Evolutionary conservation across 2,797 vertebrate species (phyloP), one percentile per base, ranked within the genome.

Genomic region (Gymnoscopelus braueri): DNA sequence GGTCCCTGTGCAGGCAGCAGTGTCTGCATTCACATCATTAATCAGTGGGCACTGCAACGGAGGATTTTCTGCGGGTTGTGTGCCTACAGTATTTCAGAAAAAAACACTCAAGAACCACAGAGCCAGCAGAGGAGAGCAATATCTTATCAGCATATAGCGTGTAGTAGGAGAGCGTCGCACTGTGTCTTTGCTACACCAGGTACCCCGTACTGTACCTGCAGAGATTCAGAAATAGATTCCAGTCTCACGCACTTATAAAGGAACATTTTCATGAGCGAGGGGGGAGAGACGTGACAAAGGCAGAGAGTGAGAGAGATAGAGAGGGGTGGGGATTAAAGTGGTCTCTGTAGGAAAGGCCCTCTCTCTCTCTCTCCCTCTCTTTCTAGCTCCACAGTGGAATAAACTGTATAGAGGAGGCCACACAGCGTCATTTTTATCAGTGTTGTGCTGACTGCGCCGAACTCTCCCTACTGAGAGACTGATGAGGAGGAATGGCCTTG

Each of bases 401-500:
- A 26, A 71, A 13, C 15, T 47, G 63, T 80, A 44, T 57, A 63
- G 73, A 82, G 70, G 84, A 87, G 84, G 86, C 87, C 88, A 85
- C 87, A 86, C 74, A 69, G 84, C 72, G 62, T 89, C 84, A 75
- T 86, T 89, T 90, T 84, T 86, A 89, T 89, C 82, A 79, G 73
- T 67, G 75, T 79, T 86, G 73, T 87, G 93, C 93, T 93, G 91
- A 93, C 87, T 94, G 81, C 49, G 87, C 90, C 74, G 78, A 85
- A 88, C 82, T 88, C 84, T 87, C 90, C 87, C 88, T 89, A n/a
- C 88, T 81, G 90, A 91, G 91, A 90, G 84, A 78, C 89, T 92
- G 92, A 94, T 90, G 91, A 93, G 91, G 87, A 93, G 84, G 88
- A 92, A 91, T 91, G 89, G 89, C 89, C 83, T 87, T 65, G 88